A percentile compares a stretch with the other conserved stretches of the same genome.
phyloP scores from a whole-genome alignment of 2,113 vertebrate species.

The Poecilia latipinna region DNA sequence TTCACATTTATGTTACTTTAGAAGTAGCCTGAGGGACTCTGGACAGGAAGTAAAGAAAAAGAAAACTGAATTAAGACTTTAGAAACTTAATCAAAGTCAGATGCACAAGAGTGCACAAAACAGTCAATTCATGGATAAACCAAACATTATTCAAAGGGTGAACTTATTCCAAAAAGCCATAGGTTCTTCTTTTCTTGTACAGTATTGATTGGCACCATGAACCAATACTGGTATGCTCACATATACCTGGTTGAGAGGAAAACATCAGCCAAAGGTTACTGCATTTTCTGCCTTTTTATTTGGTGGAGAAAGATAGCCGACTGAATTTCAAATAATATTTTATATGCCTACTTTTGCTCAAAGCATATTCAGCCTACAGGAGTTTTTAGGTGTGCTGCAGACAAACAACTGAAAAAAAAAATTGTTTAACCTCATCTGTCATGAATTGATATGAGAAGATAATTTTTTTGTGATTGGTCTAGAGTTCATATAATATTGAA shows the following conservation, averaged over 20 bases:
- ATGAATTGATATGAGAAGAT: background rate
- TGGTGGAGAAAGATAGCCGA: background rate
- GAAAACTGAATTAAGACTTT: constrained; percentile 49
- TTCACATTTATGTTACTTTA: constrained; percentile 46
- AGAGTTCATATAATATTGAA: no score
- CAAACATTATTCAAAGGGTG: background rate
- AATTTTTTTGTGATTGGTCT: no score
- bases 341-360: background rate
- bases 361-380: background rate
- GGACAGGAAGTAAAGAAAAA: constrained; percentile 34
- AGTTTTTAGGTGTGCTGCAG: background rate
- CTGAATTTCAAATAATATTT: background rate
- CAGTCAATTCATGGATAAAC: background rate
- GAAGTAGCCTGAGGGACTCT: constrained; percentile 10
- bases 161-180: background rate
- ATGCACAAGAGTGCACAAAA: background rate
- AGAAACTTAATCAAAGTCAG: constrained; percentile 35
- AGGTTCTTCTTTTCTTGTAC: background rate
- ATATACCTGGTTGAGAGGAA: background rate
- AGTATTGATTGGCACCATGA: background rate
- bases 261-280: background rate
- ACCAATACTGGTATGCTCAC: background rate
- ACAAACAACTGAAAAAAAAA: background rate
- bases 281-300: background rate
- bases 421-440: background rate